Evolutionary conservation across 2,113 vertebrate genomes (phyloP).

Genomic region (Oryzias javanicus): DNA sequence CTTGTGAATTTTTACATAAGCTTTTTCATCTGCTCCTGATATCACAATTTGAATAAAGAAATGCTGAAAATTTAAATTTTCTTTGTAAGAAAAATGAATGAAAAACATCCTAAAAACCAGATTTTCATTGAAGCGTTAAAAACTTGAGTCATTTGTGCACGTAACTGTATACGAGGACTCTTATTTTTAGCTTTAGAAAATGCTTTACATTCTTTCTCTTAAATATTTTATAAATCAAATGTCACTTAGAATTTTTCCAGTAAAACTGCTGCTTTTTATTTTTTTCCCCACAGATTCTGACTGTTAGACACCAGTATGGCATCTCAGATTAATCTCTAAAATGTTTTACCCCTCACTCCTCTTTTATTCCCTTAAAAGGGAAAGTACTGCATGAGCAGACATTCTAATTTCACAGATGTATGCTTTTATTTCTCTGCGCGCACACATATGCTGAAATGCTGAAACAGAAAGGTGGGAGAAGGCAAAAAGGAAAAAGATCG

Average conservation of each 20-base stretch:
- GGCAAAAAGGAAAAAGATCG: constrained; percentile 28
- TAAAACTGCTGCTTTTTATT: constrained; percentile 20
- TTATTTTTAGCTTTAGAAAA: too few relatives aligned
- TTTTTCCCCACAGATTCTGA: constrained; percentile 1
- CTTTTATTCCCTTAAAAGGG: constrained; percentile 63
- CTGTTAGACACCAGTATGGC: constrained; percentile 26
- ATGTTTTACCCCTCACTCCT: constrained; percentile 46
- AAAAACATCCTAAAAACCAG: too few relatives aligned
- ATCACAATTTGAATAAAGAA: too few relatives aligned
- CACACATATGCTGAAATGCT: constrained; percentile 29
- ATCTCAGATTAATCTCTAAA: constrained; percentile 51
- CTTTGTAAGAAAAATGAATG: too few relatives aligned
- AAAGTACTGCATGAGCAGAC: constrained; percentile 62
- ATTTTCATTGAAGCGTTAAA: too few relatives aligned
- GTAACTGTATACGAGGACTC: too few relatives aligned
- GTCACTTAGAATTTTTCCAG: background rate
- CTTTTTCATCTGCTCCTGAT: too few relatives aligned
- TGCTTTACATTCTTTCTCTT: too few relatives aligned
- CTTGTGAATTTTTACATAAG: too few relatives aligned
- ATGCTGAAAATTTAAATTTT: too few relatives aligned
- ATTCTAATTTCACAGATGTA: constrained; percentile 76
- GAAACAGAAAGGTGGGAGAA: constrained; percentile 48
- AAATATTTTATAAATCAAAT: too few relatives aligned
- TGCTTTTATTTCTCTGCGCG: constrained; percentile 64
- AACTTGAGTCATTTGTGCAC: too few relatives aligned